Evolutionary conservation across 2,888 invertebrate species (phyloP), one percentile per base, ranked within the genome.

Genomic region (Ennomos fuscantarius): DNA sequence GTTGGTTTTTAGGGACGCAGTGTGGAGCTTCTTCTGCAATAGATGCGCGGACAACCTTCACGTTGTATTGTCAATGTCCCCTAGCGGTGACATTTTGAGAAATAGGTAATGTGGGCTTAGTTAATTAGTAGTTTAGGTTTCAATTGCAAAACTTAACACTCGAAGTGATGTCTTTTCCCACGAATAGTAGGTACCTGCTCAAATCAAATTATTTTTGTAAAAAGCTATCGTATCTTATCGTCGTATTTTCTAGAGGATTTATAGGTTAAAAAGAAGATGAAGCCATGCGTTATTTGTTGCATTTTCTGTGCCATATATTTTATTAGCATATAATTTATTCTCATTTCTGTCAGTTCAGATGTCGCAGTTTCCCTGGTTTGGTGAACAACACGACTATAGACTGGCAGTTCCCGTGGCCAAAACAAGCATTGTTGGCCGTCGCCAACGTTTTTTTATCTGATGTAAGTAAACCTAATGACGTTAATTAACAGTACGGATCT

Each of bases 391-490:
- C 97, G 0, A 97, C 96, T 37, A 97, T 98, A 64, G 97, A 98
- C 83, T 98, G 98, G 98, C 95, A 98, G 79, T 97, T 97, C 84
- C 96, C 98, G 0, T 98, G 98, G 98, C 98, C 98, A 0, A 94
- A 95, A 65, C 97, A 98, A 81, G 98, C 98, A 0, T 81, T 98
- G 45, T 91, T 95, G 52, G 97, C 98, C 0, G 98, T 98, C 0
- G 98, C 98, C 0, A 95, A 96, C 55, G 95, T 96, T 1, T 97
- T 95, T 74, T 92, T 98, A 0, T 94, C 95, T 69, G 96, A 98
- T 68, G 95, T 96, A 92, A 84, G 94, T 73, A 24, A 24, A 24
- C 24, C 24, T 15, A 15, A 15, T 3, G 3, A 15, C 1, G 3
- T 3, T 1, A n/a, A n/a, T n/a, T n/a, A n/a, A n/a, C n/a, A n/a